phyloP scores from a whole-genome alignment of 2,113 vertebrate species.

The Rhabdornis inornatus region DNA sequence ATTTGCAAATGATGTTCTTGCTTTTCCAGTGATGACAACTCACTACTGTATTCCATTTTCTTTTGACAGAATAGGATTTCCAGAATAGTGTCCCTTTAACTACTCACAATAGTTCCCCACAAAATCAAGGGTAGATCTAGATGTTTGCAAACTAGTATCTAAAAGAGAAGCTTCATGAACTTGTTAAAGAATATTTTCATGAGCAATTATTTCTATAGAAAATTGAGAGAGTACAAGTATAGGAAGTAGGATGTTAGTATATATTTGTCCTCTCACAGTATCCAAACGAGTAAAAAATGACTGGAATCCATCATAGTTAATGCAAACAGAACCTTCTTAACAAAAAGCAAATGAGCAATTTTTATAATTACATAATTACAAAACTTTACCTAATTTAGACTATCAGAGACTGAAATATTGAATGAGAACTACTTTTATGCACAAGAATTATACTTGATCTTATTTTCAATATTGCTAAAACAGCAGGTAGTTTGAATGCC shows the following conservation, averaged over 20 bases:
- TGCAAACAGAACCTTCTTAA: not conserved
- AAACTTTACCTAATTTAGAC: not conserved
- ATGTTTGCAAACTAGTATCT: not conserved
- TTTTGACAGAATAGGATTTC: not conserved
- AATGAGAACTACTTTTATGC: not conserved
- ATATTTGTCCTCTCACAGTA: not conserved
- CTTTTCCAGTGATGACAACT: not conserved
- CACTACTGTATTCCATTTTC: not conserved
- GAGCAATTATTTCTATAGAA: not conserved
- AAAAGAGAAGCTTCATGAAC: not conserved
- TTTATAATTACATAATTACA: not conserved
- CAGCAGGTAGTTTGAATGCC: not conserved
- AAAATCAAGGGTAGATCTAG: conserved; percentile 11
- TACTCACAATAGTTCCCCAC: not conserved
- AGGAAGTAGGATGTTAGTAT: not conserved
- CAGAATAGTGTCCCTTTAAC: not conserved
- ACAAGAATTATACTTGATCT: not conserved
- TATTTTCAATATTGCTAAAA: not conserved
- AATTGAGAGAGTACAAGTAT: not conserved
- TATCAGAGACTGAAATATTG: not conserved
- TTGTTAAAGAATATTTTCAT: not conserved
- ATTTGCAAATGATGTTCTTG: not conserved
- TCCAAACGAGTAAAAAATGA: not conserved
- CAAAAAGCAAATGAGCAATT: not conserved
- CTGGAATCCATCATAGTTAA: not conserved